Base-by-base conservation (phyloP, 1,140 invertebrate species). In the Bicyclus anynana region DNA sequence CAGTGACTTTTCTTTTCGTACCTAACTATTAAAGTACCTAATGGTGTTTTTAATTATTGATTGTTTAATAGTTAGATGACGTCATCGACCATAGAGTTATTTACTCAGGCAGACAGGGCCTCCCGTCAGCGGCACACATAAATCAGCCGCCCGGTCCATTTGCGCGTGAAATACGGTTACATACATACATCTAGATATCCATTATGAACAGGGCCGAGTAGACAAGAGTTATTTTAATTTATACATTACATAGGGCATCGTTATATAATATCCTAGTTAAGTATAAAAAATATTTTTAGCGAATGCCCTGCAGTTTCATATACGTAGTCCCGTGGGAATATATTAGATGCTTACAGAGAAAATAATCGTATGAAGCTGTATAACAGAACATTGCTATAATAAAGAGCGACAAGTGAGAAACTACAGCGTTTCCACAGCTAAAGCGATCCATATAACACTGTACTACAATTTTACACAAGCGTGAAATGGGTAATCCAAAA, bases 351-450 rank as follows among this genome's bases (percentile, higher is more conserved):
- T 33, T n/a, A n/a, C 10, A 33, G 29, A 6, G 29, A 12, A 33
- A 33, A 33, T 33, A 33, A 1, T 12, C 10, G 29, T 33, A 33
- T 12, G 17, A 20, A 44, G 16, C 7, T 42, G 6, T 16, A 20
- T 21, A 51, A 35, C 17, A 50, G 35, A 56, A 56, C 46, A 49
- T 13, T 48, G 18, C 44, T n/a, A 65, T 66, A 67, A 65, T 56
- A 57, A 51, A 56, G 42, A 26, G 52, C 48, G 74, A 76, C 77
- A 79, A 71, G 71, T 84, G 80, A 84, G 80, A 84, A 84, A 84
- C 67, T 81, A 78, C 69, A 68, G 59, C 71, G 78, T 80, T 84
- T 84, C 78, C 78, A 72, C 63, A 70, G 72, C 71, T 73, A 75
- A 72, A 84, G 70, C 62, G 73, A 67, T 59, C 68, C 69, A 80